A percentile compares a stretch with the other conserved stretches of the same genome.
Evolutionary conservation across 2,888 invertebrate genomes (phyloP).

Genomic region (Himalopsyche kuldschensis): DNA sequence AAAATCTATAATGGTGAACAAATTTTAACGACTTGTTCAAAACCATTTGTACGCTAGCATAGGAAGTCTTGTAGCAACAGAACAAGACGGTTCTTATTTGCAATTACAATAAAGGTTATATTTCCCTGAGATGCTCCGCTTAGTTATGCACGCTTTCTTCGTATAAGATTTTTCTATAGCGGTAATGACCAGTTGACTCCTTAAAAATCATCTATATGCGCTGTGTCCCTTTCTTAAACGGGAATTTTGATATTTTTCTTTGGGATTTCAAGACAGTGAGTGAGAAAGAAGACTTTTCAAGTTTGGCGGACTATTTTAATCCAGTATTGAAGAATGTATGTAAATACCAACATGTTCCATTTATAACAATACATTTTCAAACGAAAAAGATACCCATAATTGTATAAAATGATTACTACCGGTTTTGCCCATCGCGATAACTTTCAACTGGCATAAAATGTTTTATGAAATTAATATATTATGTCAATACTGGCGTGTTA

Average conservation of each 20-base stretch:
- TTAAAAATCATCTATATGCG: neutral
- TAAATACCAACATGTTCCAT: neutral
- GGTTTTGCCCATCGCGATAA: too few relatives aligned
- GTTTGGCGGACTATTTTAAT: neutral
- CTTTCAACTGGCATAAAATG: too few relatives aligned
- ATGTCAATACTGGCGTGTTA: too few relatives aligned
- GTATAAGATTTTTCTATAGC: constrained; percentile 17
- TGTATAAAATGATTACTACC: too few relatives aligned
- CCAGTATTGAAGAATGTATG: neutral
- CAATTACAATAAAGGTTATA: neutral
- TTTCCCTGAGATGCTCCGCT: neutral
- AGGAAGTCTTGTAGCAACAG: neutral
- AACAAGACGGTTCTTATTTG: neutral
- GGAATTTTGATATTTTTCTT: neutral
- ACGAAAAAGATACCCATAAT: too few relatives aligned
- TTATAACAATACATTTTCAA: too few relatives aligned
- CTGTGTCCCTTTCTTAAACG: neutral
- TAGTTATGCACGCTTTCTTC: neutral
- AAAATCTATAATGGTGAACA: neutral
- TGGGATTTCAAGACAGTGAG: neutral
- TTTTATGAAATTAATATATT: too few relatives aligned
- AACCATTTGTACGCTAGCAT: neutral
- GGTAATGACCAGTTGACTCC: constrained; percentile 27
- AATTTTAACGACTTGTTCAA: neutral
- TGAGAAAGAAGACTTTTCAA: neutral